phyloP scores from a whole-genome alignment of 2,888 invertebrate species.

The Sabatieria punctata region DNA sequence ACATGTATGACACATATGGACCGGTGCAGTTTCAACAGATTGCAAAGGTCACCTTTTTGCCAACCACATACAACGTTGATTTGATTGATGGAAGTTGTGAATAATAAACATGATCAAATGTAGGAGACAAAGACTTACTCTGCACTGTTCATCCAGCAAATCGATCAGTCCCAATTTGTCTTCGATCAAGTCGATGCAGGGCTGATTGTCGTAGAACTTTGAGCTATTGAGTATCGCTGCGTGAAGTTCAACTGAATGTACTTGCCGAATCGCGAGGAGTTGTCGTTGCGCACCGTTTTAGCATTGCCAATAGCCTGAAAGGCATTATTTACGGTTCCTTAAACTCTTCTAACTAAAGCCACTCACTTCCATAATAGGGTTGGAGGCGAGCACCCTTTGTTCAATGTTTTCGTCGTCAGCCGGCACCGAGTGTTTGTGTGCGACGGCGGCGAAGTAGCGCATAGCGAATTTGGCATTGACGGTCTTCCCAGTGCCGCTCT shows the following conservation, averaged over 20 bases:
- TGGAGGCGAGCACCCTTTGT: constrained; percentile 82
- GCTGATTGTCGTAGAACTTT: constrained; percentile 96
- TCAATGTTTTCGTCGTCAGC: too few species aligned
- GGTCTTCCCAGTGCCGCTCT: constrained; percentile 95
- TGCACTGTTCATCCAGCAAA: constrained; percentile 88
- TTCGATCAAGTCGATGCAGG: constrained; percentile 94
- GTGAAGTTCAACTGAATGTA: constrained; percentile 39
- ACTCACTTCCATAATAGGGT: constrained; percentile 86
- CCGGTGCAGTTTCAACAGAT: too few species aligned
- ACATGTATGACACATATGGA: too few species aligned
- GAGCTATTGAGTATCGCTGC: constrained; percentile 61
- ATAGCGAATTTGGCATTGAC: constrained; percentile 90
- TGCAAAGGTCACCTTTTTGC: too few species aligned
- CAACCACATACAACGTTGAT: too few species aligned
- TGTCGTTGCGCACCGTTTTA: constrained; percentile 92
- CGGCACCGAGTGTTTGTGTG: too few species aligned
- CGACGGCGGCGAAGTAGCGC: constrained; percentile 42
- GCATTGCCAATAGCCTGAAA: constrained; percentile 84
- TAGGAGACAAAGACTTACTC: constrained; percentile 45
- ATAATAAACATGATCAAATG: too few species aligned
- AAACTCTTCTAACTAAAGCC: not conserved
- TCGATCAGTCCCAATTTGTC: constrained; percentile 78
- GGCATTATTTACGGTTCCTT: not conserved
- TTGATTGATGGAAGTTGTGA: too few species aligned
- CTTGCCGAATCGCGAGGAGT: constrained; percentile 90